These are phyloP conservation scores for Setophaga petechia DNA, from an alignment of 2,113 vertebrate genomes.

Conservation along the genomic window DNA sequence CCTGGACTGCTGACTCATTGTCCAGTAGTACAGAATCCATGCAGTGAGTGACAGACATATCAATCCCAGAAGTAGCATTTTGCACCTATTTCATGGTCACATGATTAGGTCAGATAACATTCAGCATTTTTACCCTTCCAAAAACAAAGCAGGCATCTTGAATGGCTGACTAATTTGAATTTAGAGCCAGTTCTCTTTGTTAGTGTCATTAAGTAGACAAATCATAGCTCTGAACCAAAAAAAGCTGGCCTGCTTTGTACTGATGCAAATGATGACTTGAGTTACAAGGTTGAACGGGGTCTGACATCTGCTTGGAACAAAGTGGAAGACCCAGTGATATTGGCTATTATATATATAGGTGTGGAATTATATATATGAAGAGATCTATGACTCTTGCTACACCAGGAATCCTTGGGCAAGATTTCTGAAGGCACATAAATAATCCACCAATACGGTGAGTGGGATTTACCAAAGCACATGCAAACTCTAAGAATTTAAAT, in stretches of 20 bases:
- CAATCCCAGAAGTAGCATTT: neutral
- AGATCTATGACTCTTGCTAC: constrained; percentile 4
- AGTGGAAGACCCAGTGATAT: neutral
- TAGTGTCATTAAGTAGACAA: neutral
- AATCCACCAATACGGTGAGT: neutral
- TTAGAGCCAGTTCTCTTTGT: neutral
- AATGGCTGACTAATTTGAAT: neutral
- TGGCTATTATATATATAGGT: neutral
- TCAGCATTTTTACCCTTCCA: neutral
- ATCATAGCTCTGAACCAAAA: neutral
- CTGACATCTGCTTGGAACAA: neutral
- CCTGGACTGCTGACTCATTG: neutral
- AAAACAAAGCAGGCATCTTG: neutral
- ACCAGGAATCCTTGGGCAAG: neutral
- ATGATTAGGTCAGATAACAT: neutral
- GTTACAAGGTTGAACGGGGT: accelerated
- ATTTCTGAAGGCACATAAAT: constrained; percentile 5
- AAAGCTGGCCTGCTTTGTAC: neutral
- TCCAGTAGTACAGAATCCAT: neutral
- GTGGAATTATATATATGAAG: neutral
- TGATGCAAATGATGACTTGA: neutral
- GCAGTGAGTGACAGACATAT: neutral
- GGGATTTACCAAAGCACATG: neutral
- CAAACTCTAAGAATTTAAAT: neutral
- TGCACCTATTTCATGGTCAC: neutral